Evolutionary conservation across 2,888 invertebrate species (phyloP), one percentile per base, ranked within the genome.

Genomic region (Lepeophtheirus nordmannii): DNA sequence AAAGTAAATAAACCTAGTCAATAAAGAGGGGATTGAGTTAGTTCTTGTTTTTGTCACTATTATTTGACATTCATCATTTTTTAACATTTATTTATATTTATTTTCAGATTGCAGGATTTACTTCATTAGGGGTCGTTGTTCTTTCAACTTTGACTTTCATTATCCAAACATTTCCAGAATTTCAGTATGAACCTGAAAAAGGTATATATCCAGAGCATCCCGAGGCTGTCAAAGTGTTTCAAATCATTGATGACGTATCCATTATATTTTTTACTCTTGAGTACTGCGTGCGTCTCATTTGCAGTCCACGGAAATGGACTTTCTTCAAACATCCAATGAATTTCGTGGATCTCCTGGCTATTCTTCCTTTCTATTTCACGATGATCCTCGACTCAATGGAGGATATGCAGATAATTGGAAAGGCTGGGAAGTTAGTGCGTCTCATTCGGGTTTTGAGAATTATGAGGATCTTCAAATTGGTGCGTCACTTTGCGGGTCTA

Each of bases 361-460:
- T 57, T 23, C 8, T 57, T 14, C 57, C 57, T 2, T 57, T 57
- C 57, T 62, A 62, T 23, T 20, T 62, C n/a, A 37, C 62, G 9
- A 9, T 62, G 9, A 10, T 62, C 1, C 62, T 62, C 20, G 62
- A 62, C 10, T 22, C 40, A 17, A 17, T 62, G 38, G 62, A 62
- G 17, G 62, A 62, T 39, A 37, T 62, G 23, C 37, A 62, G 20
- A 62, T 62, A 22, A 62, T 62, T 40, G 62, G 62, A 38, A 62
- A 62, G 38, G 62, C 62, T 14, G 62, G 62, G 1, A 62, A 62
- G 7, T 20, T 62, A 1, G 40, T 62, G 20, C 62, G 62, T 10
- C 41, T 62, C 10, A 23, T 62, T 20, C 38, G 62, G 3, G 62
- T 62, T 17, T 14, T 62, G 39, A 62, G 62, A 9, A 62, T 62